Evolutionary conservation across 2,797 vertebrate genomes (phyloP).

Genomic region (Buceros bicornis): DNA sequence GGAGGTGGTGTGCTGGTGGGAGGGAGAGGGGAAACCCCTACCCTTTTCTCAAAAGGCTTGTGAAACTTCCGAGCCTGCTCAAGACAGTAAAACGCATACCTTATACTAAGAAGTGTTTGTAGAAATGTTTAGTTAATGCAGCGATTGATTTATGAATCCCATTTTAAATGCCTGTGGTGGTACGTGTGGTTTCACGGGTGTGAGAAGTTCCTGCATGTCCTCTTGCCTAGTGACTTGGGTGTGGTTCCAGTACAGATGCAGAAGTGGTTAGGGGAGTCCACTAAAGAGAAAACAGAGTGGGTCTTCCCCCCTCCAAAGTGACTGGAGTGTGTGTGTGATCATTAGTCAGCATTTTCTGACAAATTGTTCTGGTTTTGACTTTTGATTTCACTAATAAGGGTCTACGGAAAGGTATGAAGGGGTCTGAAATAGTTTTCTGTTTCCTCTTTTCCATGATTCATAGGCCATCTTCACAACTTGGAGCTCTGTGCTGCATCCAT

Average conservation of each 20-base stretch:
- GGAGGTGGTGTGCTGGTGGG: slow-evolving; percentile 18
- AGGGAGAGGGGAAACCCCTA: slow-evolving; percentile 64
- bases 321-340: not conserved
- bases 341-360: not conserved
- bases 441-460: not conserved
- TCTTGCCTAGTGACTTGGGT: not conserved
- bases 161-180: not conserved
- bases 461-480: not conserved
- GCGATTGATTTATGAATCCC: not conserved
- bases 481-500: not conserved
- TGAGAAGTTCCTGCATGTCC: not conserved
- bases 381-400: not conserved
- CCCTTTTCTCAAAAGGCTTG: slow-evolving; percentile 38
- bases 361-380: not conserved
- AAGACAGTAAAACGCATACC: slow-evolving; percentile 16
- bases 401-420: not conserved
- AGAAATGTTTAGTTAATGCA: not conserved
- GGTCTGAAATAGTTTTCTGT: not conserved
- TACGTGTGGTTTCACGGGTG: rapidly evolving
- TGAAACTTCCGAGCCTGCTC: slow-evolving; percentile 1
- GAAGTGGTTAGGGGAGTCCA: not conserved
- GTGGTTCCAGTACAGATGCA: not conserved
- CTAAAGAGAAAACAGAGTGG: not conserved
- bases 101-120: not conserved
- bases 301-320: not conserved